A percentile compares a stretch with the other conserved stretches of the same genome.
Conservation (phyloP, 2,888 invertebrate species). For the Drosophila aldrichi region DNA sequence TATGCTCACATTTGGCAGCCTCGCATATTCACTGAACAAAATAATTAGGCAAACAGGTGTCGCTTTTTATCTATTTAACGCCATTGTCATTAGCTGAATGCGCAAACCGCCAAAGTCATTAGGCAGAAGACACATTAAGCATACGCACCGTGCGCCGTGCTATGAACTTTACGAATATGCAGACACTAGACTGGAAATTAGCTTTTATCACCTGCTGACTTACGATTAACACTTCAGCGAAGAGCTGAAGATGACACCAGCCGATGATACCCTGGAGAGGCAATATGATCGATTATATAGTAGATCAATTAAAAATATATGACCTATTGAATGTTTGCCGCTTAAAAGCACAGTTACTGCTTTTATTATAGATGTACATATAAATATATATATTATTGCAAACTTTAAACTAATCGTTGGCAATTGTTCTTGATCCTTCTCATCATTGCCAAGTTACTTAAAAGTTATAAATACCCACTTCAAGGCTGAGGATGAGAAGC, state of each 20-base stretch:
- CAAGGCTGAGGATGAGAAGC: not conserved
- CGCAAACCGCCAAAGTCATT: conserved; percentile 45
- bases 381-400: conserved; percentile 1
- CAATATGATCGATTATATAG: too few species aligned
- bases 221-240: conserved; percentile 58
- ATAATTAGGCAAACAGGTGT: too few species aligned
- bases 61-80: conserved; percentile 28
- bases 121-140: conserved; percentile 40
- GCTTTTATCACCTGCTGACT: conserved; percentile 37
- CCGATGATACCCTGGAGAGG: conserved; percentile 18
- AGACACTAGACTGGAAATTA: conserved; percentile 15
- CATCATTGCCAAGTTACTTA: conserved; percentile 31
- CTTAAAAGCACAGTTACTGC: not conserved
- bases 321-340: not conserved
- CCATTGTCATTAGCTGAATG: conserved; percentile 48
- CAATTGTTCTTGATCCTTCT: conserved; percentile 1
- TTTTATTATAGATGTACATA: not conserved
- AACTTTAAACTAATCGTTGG: not conserved
- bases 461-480: conserved; percentile 31
- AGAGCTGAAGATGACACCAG: conserved; percentile 21
- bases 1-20: conserved; percentile 37
- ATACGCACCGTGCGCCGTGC: conserved; percentile 29
- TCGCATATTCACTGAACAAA: conserved; percentile 67
- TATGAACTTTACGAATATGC: conserved; percentile 13
- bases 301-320: too few species aligned